These are phyloP conservation scores for Periphyllus acericola DNA, from an alignment of 2,888 invertebrate species.

Conservation along the genomic window DNA sequence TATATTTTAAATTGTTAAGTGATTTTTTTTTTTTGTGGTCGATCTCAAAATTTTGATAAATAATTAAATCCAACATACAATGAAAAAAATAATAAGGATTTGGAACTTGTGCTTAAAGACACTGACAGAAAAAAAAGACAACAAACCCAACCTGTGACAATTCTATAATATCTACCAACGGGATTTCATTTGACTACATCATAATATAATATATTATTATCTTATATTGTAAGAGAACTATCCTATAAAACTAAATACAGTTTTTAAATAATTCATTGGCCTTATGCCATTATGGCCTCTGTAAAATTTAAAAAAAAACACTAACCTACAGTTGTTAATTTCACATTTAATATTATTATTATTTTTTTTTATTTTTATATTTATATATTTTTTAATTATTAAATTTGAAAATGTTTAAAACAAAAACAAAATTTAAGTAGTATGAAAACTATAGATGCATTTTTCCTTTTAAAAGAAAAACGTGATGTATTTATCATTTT, in stretches of 20 bases:
- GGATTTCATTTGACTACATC: slow-evolving; percentile 31
- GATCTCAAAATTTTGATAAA: not conserved
- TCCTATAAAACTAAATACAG: slow-evolving; percentile 12
- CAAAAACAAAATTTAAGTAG: not conserved
- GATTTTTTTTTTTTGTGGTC: too few species aligned
- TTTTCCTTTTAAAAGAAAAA: not conserved
- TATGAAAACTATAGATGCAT: slow-evolving; percentile 10
- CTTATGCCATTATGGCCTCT: slow-evolving; percentile 28
- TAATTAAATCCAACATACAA: not conserved
- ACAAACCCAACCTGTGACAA: slow-evolving; percentile 35
- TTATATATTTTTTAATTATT: not conserved
- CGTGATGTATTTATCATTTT: not conserved
- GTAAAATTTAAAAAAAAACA: slow-evolving; percentile 20
- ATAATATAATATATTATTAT: too few species aligned
- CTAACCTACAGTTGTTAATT: not conserved
- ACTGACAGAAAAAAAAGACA: slow-evolving; percentile 28
- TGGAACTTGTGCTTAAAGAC: not conserved
- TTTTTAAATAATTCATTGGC: slow-evolving; percentile 30
- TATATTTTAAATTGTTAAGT: not conserved
- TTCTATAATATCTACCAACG: not conserved
- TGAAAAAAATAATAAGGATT: not conserved
- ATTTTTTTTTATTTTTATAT: not conserved
- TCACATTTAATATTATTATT: not conserved
- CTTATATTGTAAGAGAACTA: slow-evolving; percentile 30
- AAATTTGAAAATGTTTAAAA: not conserved